Base-by-base conservation (phyloP, 2,888 invertebrate genomes). In the Selenia dentaria region DNA sequence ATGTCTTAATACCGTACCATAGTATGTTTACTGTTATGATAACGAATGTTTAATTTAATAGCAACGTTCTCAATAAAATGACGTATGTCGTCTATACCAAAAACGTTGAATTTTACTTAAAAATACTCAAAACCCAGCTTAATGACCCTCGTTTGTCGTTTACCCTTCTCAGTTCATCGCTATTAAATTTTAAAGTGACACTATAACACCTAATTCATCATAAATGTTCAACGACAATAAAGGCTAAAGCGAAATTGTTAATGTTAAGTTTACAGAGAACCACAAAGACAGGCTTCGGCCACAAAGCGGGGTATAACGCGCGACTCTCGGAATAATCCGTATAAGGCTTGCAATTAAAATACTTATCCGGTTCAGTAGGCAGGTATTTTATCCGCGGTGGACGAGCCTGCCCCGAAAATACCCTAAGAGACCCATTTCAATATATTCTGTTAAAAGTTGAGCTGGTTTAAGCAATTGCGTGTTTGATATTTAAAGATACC, bases 261-360 rank as follows among this genome's bases (percentile, higher is more conserved):
- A 62, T 61, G 54, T 62, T 58, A 64, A 59, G 64, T 66, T 69
- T 67, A 42, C 34, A 54, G 59, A 38, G 55, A 60, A 59, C 67
- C 64, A 74, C 73, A 75, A 73, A 74, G 70, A 73, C 71, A 73
- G 70, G 73, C 71, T 75, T 73, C 20, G 59, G 48, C 64, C 71
- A 70, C 74, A 80, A 77, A 74, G 74, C 67, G 63, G 57, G 62
- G 66, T 54, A 68, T 75, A 74, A 74, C 62, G 59, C 53, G 57
- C 18, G 65, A 58, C 65, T 69, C 64, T 61, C 65, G 53, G 61
- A 48, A 58, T 82, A 77, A 83, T 79, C 83, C 77, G 70, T 70
- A 73, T 73, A 68, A 78, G 77, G 70, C 72, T 67, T 62, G 71
- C 79, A 81, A 80, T 83, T 82, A 83, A 82, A 83, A 81, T 78